Percentiles rank a stretch among this genome's conserved stretches.
Evolutionary conservation across 2,888 invertebrate species (phyloP).

Genomic region (Campoletis raptor): DNA sequence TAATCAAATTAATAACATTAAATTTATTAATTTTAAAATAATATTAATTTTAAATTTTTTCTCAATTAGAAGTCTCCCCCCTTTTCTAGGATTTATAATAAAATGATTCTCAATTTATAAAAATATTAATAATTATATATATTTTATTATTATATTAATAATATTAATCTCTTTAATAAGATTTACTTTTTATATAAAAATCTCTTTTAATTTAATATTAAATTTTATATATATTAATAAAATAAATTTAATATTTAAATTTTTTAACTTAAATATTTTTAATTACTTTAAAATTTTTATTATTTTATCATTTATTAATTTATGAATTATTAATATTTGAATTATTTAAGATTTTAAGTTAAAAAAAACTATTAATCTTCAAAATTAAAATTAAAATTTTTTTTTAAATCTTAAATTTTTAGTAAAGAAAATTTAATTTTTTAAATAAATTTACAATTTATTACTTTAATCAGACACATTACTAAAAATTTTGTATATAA

Average conservation of each 20-base stretch:
- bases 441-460: no score
- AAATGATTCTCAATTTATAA: slow-evolving; percentile 84
- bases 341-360: no score
- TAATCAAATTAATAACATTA: slow-evolving; percentile 82
- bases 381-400: no score
- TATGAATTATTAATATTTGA: no score
- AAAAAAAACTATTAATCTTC: no score
- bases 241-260: slow-evolving; percentile 85
- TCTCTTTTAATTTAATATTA: slow-evolving; percentile 85
- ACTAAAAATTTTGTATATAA: no score
- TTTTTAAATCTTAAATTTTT: no score
- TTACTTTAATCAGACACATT: no score
- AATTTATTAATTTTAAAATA: slow-evolving; percentile 83
- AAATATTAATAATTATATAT: slow-evolving; percentile 22
- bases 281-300: slow-evolving; percentile 78
- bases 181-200: slow-evolving; percentile 73
- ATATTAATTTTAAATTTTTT: slow-evolving; percentile 74
- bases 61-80: slow-evolving; percentile 60
- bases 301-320: no score
- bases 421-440: no score
- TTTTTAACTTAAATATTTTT: slow-evolving; percentile 84
- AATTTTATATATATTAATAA: slow-evolving; percentile 82
- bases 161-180: slow-evolving; percentile 54
- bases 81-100: slow-evolving; percentile 76
- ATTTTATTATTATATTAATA: slow-evolving; percentile 59